Evolutionary conservation across 1,140 invertebrate species (phyloP).

Genomic region (Ceratina australensis): DNA sequence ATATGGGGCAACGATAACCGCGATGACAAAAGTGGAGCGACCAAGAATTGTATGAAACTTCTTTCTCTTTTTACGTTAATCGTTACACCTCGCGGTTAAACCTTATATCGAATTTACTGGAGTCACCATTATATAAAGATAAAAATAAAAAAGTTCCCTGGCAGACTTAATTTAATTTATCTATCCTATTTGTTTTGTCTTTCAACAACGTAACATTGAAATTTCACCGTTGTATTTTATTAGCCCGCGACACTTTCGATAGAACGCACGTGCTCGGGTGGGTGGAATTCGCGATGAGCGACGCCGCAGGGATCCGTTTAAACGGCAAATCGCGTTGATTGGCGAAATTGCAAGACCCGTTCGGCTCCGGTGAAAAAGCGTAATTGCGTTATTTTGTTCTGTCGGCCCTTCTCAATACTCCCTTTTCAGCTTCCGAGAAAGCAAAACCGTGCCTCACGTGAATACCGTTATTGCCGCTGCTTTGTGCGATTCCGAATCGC

Average conservation of each 20-base stretch:
- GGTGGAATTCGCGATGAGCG: neutral
- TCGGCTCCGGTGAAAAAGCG: neutral
- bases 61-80: too few species aligned
- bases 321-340: conserved; percentile 21
- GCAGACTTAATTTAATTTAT: neutral
- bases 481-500: conserved; percentile 4
- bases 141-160: too few species aligned
- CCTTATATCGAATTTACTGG: too few species aligned
- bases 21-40: neutral
- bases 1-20: neutral
- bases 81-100: too few species aligned
- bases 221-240: neutral
- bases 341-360: neutral
- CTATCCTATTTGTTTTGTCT: neutral
- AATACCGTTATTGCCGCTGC: conserved; percentile 15
- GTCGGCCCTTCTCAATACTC: neutral
- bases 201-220: neutral
- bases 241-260: neutral
- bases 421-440: conserved; percentile 9
- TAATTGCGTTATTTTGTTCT: conserved; percentile 25
- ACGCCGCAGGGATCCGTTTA: neutral
- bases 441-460: neutral
- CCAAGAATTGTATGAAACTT: too few species aligned
- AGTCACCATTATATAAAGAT: too few species aligned
- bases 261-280: neutral